Conservation (phyloP, 2,797 vertebrate species). For the Eulemur mongoz region DNA sequence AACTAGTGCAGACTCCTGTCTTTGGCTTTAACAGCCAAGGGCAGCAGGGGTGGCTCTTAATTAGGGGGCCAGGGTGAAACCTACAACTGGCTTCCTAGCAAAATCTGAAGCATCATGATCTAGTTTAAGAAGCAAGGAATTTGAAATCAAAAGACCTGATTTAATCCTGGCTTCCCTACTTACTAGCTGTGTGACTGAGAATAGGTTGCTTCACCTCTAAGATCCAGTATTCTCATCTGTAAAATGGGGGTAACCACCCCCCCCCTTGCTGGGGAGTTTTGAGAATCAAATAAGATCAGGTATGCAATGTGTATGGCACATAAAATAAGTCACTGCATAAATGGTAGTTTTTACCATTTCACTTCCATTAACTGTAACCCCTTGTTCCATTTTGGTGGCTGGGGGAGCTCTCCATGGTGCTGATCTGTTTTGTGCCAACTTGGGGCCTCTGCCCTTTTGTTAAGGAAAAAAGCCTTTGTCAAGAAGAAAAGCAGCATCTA, state of each 20-base stretch:
- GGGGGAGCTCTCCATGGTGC: not conserved
- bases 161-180: not conserved
- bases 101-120: not conserved
- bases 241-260: not conserved
- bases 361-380: not conserved
- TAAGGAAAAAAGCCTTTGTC: not conserved
- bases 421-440: not conserved
- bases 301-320: not conserved
- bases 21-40: not conserved
- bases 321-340: not conserved
- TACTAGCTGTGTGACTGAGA: not conserved
- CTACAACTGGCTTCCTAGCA: not conserved
- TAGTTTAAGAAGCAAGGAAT: not conserved
- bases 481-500: not conserved
- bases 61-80: not conserved
- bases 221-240: not conserved
- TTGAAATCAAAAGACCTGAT: not conserved
- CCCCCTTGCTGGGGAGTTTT: not conserved
- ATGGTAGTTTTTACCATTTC: not conserved
- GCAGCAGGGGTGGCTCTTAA: not conserved
- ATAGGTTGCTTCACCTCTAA: not conserved
- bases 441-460: not conserved
- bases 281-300: not conserved
- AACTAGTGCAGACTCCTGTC: not conserved
- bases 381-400: rapidly evolving